phyloP scores from a whole-genome alignment of 2,113 vertebrate species.

The Scopus umbretta region DNA sequence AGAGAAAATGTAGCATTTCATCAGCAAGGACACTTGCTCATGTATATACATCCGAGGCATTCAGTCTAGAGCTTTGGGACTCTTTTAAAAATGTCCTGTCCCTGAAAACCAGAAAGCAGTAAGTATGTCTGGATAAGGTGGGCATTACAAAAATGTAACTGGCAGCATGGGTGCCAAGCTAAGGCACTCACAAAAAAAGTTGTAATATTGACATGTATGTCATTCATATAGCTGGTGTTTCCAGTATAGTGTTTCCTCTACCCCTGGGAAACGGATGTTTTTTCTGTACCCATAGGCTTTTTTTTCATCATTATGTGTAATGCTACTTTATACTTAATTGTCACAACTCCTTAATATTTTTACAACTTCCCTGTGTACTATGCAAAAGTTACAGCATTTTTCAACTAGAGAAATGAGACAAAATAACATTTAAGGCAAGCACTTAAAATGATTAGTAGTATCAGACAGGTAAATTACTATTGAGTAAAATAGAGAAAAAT shows the following conservation, averaged over 20 bases:
- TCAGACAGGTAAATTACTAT: neutral
- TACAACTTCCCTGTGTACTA: neutral
- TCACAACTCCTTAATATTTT: neutral
- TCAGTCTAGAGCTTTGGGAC: neutral
- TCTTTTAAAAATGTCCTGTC: neutral
- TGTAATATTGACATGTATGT: neutral
- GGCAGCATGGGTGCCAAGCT: neutral
- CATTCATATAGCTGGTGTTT: neutral
- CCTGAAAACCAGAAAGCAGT: neutral
- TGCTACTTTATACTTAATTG: neutral
- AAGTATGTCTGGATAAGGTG: neutral
- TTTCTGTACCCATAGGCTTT: neutral
- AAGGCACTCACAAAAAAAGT: neutral
- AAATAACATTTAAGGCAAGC: neutral
- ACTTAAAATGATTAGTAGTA: neutral
- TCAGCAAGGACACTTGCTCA: neutral
- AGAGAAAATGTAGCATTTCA: neutral
- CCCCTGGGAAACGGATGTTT: neutral
- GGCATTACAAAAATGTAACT: neutral
- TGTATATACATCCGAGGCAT: neutral
- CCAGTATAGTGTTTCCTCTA: neutral
- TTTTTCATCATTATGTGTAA: neutral
- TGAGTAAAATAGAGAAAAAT: neutral
- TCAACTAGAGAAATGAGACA: neutral
- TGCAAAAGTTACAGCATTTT: neutral